Base-by-base conservation (phyloP, 2,888 invertebrate species). In the Lepidocyrtinus sp. region DNA sequence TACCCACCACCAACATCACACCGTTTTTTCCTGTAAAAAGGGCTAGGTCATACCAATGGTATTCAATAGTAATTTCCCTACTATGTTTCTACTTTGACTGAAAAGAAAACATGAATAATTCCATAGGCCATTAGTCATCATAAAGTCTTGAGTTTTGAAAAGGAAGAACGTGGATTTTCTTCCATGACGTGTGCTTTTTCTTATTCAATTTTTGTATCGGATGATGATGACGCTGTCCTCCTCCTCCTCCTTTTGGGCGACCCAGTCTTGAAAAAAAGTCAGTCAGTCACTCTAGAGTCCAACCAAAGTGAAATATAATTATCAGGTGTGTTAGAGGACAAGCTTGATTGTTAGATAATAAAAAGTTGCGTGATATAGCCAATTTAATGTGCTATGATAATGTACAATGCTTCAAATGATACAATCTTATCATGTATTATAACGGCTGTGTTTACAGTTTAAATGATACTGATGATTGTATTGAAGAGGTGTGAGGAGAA, bases 371-470 rank as follows among this genome's bases (percentile, higher is more conserved):
- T 9, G 59, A 59, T 59, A 59, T 59, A 59, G 59, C 21, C 22
- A 59, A 50, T 59, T 22, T 59, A 59, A 59, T 9, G 59, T 59
- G 3, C 21, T 59, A 59, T 59, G 50, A 50, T 50, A 50, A 50
- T 50, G 50, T 12, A n/a, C n/a, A n/a, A n/a, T n/a, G n/a, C n/a
- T n/a, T n/a, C n/a, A n/a, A n/a, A n/a, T n/a, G n/a, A n/a, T n/a
- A n/a, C n/a, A n/a, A 2, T 50, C 5, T 50, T 2, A 50, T 19
- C 59, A 21, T 21, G 1, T 7, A 59, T 59, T 59, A 62, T 75
- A 75, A 75, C 69, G 75, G 69, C 69, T 69, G 46, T 46, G 26
- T 63, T 75, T 69, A 75, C 75, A 63, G 75, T 69, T 76, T 45
- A 63, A 26, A 55, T 22, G 67, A 36, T 59, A 27, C 22, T 46